Evolutionary conservation across 92 coral and sea anemone genomes (phyloP).

Genomic region (Micromussa lordhowensis): DNA sequence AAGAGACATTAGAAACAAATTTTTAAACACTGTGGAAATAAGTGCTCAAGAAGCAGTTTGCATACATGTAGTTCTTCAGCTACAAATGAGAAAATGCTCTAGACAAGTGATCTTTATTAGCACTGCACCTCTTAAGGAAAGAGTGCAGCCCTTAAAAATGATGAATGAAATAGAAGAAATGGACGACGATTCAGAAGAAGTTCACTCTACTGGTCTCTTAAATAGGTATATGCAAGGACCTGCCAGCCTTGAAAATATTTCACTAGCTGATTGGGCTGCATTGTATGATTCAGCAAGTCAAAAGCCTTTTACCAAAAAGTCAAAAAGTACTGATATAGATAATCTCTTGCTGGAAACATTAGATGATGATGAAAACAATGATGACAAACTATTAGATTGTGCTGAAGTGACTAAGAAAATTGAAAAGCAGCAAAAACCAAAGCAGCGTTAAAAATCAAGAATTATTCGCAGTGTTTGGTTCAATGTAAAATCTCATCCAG

Average conservation of each 20-base stretch:
- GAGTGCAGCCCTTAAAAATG: too few relatives aligned
- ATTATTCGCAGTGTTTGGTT: conserved; percentile 42
- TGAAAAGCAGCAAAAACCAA: background rate
- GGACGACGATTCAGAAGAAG: conserved; percentile 38
- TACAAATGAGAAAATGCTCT: conserved; percentile 54
- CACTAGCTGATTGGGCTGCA: conserved; percentile 58
- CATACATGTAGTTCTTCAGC: background rate
- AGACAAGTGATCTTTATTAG: conserved; percentile 58
- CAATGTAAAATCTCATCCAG: conserved; percentile 36
- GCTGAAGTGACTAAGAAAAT: background rate
- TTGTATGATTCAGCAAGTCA: conserved; percentile 51
- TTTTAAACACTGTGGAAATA: conserved; percentile 54
- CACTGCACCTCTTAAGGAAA: conserved; percentile 61
- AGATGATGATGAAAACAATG: conserved; percentile 48
- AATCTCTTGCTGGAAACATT: conserved; percentile 3
- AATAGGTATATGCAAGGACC: conserved; percentile 46
- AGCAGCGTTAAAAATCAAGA: conserved; percentile 22
- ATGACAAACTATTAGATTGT: conserved; percentile 13
- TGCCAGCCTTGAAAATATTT: conserved; percentile 38
- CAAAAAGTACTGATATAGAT: conserved; percentile 10
- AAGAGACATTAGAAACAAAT: conserved; percentile 47
- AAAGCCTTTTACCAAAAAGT: conserved; percentile 35
- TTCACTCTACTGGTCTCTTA: conserved; percentile 42
- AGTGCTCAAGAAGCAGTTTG: conserved; percentile 30
- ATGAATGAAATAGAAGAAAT: background rate